Conservation (phyloP, 2,888 invertebrate species). For the Pseudococcus jackbeardsleyi region DNA sequence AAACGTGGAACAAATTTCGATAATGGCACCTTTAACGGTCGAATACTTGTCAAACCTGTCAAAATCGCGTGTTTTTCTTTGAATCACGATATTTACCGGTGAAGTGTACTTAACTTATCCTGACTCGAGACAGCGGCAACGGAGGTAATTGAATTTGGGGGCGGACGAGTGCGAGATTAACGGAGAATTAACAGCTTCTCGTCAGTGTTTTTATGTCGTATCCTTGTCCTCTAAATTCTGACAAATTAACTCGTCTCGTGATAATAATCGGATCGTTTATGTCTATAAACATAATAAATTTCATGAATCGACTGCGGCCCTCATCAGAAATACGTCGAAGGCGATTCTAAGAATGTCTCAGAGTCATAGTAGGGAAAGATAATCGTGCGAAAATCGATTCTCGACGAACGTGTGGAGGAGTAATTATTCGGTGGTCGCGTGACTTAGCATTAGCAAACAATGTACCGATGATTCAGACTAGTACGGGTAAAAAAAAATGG, state of each 20-base stretch:
- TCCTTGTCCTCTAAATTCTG: constrained; percentile 6
- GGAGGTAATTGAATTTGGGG: not conserved
- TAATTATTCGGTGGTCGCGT: not conserved
- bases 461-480: too few relatives aligned
- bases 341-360: not conserved
- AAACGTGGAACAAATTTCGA: not conserved
- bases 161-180: not conserved
- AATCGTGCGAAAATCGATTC: not conserved
- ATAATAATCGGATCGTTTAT: not conserved
- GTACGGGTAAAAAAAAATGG: too few relatives aligned
- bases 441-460: not conserved
- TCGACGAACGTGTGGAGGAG: not conserved
- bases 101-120: too few relatives aligned
- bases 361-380: not conserved
- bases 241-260: not conserved
- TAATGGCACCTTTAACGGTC: not conserved
- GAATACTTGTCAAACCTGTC: not conserved
- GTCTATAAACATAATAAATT: not conserved
- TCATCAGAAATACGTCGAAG: not conserved
- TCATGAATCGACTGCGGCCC: not conserved
- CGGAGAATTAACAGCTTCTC: not conserved
- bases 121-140: too few relatives aligned
- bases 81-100: not conserved
- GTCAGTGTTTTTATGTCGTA: not conserved
- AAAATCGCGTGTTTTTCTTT: not conserved